phyloP scores from a whole-genome alignment of 2,888 invertebrate species.

The Pandemis heparana region DNA sequence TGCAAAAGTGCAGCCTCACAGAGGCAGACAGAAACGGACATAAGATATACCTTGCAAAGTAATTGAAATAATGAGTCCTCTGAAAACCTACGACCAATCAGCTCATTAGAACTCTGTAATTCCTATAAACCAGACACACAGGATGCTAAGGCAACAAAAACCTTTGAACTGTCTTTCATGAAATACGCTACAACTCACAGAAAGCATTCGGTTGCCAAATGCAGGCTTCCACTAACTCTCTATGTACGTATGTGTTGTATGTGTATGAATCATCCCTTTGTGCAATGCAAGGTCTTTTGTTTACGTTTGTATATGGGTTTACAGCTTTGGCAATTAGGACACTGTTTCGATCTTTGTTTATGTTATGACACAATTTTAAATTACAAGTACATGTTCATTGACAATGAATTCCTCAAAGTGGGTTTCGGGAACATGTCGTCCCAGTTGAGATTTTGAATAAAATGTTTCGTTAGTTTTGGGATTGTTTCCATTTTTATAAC shows the following conservation, averaged over 20 bases:
- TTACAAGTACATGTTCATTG: neutral
- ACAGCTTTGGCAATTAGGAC: constrained; percentile 17
- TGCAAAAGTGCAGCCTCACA: neutral
- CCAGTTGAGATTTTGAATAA: neutral
- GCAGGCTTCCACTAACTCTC: neutral
- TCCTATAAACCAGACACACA: neutral
- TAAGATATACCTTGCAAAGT: too few species aligned
- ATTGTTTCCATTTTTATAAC: neutral
- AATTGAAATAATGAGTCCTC: too few species aligned
- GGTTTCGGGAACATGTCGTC: neutral
- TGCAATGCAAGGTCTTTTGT: neutral
- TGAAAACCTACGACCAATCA: too few species aligned
- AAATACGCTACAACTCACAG: neutral
- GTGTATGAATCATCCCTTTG: constrained; percentile 10
- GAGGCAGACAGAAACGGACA: too few species aligned
- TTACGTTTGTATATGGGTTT: constrained; percentile 7
- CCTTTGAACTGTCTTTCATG: neutral
- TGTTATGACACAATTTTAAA: constrained; percentile 13
- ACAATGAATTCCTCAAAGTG: neutral
- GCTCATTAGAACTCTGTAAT: too few species aligned
- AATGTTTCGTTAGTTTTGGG: neutral
- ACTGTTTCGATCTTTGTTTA: constrained; percentile 35
- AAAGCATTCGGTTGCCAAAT: neutral
- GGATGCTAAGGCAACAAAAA: neutral
- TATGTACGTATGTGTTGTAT: neutral